These are phyloP conservation scores for Scortum barcoo DNA, from an alignment of 2,113 vertebrate genomes.

Conservation along the genomic window DNA sequence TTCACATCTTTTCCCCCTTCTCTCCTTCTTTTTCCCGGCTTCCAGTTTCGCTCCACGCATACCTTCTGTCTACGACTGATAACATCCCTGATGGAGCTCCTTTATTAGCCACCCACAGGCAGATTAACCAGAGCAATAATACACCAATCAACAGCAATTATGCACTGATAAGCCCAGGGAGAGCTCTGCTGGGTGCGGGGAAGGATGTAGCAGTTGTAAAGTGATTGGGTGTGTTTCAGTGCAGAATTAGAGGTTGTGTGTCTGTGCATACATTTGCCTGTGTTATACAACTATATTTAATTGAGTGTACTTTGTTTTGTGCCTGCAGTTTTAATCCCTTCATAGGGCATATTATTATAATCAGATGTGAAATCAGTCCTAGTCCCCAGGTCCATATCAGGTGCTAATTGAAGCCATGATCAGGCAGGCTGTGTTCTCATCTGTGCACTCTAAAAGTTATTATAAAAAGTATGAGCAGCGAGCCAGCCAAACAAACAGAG, in stretches of 20 bases:
- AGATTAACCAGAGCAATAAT: slow-evolving; percentile 79
- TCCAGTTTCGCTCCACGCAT: slow-evolving; percentile 55
- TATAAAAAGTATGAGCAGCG: slow-evolving; percentile 33
- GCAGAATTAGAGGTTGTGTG: slow-evolving; percentile 61
- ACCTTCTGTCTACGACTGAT: slow-evolving; percentile 75
- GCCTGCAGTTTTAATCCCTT: slow-evolving; percentile 52
- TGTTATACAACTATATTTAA: slow-evolving; percentile 50
- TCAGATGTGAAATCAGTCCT: slow-evolving; percentile 63
- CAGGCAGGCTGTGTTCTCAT: slow-evolving; percentile 42
- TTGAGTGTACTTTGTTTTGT: slow-evolving; percentile 39
- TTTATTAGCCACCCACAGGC: slow-evolving; percentile 81
- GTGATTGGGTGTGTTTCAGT: slow-evolving; percentile 54
- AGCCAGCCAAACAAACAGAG: slow-evolving; percentile 31
- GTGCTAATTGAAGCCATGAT: slow-evolving; percentile 58
- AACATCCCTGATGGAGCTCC: slow-evolving; percentile 76
- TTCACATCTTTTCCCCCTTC: not conserved
- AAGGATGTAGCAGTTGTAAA: slow-evolving; percentile 50
- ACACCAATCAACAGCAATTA: slow-evolving; percentile 83
- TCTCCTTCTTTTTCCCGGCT: slow-evolving; percentile 17
- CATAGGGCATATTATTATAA: slow-evolving; percentile 49
- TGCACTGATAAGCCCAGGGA: slow-evolving; percentile 71
- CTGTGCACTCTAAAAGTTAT: slow-evolving; percentile 34
- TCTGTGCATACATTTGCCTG: slow-evolving; percentile 51
- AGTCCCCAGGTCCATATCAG: slow-evolving; percentile 45
- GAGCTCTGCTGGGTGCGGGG: slow-evolving; percentile 62